Evolutionary conservation across 2,113 vertebrate genomes (phyloP).

Genomic region (Reinhardtius hippoglossoides): DNA sequence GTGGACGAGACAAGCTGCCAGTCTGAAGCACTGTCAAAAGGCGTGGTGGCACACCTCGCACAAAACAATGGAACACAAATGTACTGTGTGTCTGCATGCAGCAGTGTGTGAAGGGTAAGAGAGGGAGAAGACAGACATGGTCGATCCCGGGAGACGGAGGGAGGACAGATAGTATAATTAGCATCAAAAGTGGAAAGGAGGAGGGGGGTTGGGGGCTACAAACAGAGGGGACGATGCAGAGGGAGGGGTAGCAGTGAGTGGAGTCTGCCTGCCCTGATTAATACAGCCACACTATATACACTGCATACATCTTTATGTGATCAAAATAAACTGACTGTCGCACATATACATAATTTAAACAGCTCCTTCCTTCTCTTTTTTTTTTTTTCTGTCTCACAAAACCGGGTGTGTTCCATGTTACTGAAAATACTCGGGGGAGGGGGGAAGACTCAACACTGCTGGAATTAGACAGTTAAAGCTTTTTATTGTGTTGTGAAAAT

Average conservation of each 20-base stretch:
- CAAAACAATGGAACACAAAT: constrained; percentile 42
- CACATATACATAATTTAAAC: neutral
- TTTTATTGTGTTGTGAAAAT: neutral
- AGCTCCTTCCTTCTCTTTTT: too few species aligned
- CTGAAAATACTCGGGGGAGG: neutral
- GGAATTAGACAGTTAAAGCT: neutral
- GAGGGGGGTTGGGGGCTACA: constrained; percentile 40
- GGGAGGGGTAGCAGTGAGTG: constrained; percentile 65
- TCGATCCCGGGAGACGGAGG: constrained; percentile 66
- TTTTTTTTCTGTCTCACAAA: neutral
- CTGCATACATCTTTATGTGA: neutral
- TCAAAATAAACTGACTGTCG: neutral
- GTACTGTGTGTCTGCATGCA: constrained; percentile 33
- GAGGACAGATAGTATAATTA: constrained; percentile 76
- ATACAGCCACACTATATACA: constrained; percentile 66
- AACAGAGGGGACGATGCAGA: constrained; percentile 43
- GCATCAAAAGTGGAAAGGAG: constrained; percentile 64
- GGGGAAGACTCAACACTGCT: neutral
- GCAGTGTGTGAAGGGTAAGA: constrained; percentile 70
- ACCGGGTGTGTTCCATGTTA: neutral
- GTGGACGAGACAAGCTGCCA: constrained; percentile 56
- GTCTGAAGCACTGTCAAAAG: constrained; percentile 53
- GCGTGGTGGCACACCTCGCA: constrained; percentile 42
- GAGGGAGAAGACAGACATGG: constrained; percentile 40
- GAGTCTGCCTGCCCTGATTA: constrained; percentile 68